phyloP scores from a whole-genome alignment of 2,888 invertebrate genomes.

The Diarsia brunnea region DNA sequence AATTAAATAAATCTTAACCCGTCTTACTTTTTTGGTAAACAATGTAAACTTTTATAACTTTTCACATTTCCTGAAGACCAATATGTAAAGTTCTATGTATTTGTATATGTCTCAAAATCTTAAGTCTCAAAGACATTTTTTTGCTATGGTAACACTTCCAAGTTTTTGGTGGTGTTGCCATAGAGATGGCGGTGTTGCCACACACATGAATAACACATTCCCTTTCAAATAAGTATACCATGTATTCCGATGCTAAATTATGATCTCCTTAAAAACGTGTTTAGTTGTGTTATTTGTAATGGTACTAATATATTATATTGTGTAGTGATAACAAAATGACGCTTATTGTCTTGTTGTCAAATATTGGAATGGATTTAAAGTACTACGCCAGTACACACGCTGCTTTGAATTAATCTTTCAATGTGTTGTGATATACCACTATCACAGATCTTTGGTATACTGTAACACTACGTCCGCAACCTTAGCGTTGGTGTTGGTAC shows the following conservation, averaged over 20 bases:
- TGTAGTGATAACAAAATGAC: conserved; percentile 22
- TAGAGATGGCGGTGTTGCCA: conserved; percentile 14
- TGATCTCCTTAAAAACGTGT: conserved; percentile 38
- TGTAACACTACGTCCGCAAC: background rate
- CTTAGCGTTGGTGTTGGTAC: background rate
- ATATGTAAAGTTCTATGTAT: conserved; percentile 4
- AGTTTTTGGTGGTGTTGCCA: conserved; percentile 10
- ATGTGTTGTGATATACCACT: background rate
- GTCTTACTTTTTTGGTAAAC: background rate
- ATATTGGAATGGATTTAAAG: conserved; percentile 11
- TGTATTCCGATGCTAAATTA: conserved; percentile 12
- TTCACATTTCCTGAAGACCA: background rate
- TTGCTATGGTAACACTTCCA: conserved; percentile 10
- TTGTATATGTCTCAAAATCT: conserved; percentile 7
- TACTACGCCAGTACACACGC: conserved; percentile 3
- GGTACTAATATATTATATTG: conserved; percentile 40
- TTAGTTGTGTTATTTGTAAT: conserved; percentile 28
- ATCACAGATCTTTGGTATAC: background rate
- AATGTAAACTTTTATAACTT: background rate
- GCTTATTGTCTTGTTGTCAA: conserved; percentile 30
- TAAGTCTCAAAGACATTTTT: conserved; percentile 1
- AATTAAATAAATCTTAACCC: no score
- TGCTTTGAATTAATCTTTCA: conserved; percentile 16
- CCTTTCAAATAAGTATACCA: conserved; percentile 32
- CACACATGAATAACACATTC: conserved; percentile 38